Evolutionary conservation across 2,797 vertebrate genomes (phyloP), one percentile per base, ranked within the genome.

Genomic region (Tokudaia muenninki): DNA sequence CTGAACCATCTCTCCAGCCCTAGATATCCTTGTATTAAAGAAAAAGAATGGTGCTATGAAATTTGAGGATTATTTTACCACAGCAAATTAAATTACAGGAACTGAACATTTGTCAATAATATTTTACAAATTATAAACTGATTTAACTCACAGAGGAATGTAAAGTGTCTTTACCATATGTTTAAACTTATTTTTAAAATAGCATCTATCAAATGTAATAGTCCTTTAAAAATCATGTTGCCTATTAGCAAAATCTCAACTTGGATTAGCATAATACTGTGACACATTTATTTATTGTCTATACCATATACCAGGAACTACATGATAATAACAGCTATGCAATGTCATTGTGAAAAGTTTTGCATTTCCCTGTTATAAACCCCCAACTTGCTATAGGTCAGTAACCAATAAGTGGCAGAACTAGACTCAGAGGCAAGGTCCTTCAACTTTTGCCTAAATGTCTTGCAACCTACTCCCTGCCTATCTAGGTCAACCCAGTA

Each of bases 1-100:
- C 50, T n/a, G 55, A 37, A 37, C 80, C 22, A 61, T 26, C 22
- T n/a, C n/a, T n/a, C n/a, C n/a, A n/a, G n/a, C n/a, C n/a, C n/a
- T n/a, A n/a, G n/a, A n/a, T n/a, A n/a, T n/a, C n/a, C n/a, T n/a
- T n/a, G n/a, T n/a, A n/a, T n/a, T n/a, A n/a, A n/a, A n/a, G n/a
- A n/a, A n/a, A n/a, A n/a, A n/a, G n/a, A n/a, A 74, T 50, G 63
- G 4, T 95, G 83, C 65, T 21, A 1, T 26, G 31, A 91, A 26
- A 67, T 59, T n/a, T 10, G 29, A 96, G 26, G 41, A 52, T 21
- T 77, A 50, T 80, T 50, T 77, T 87, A 14, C 75, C 59, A 31
- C 63, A 94, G 88, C 19, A 83, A 93, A 83, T 91, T 89, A 81
- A 92, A 83, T 88, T 92, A 55, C 87, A 86, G 4, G 79, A 95